Base-by-base conservation (phyloP, 2,797 vertebrate genomes). In the Melanotaenia parkinsoni region DNA sequence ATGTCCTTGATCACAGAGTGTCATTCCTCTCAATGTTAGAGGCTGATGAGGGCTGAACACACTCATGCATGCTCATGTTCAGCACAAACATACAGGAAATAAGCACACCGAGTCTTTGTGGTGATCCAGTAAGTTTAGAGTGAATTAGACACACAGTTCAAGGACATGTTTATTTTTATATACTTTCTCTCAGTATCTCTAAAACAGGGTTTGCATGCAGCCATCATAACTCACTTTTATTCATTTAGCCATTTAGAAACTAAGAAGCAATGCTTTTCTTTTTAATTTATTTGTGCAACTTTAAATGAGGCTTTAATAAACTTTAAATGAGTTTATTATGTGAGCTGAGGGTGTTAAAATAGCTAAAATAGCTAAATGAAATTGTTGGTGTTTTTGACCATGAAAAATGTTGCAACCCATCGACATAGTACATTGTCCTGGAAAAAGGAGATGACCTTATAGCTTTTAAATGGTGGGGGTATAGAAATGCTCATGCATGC, bases 1-100 rank as follows among this genome's bases (percentile, higher is more conserved):
- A 94, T 95, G 95, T 95, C 94, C 94, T 95, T 95, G 95, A 95
- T 94, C 94, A 95, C 91, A 92, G 86, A 91, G 93, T 95, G 94
- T 94, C 93, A 93, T 94, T 94, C 91, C 92, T 93, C 88, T 94
- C 93, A 94, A 90, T 93, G 92, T 93, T 93, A 92, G 88, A 87
- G 89, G 86, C 89, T 80, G 86, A 88, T 86, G 89, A 89, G 90
- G 88, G 77, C 88, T 87, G 88, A 85, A 82, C 82, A 70, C 58
- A 71, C 82, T 77, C 88, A 81, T 72, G 59, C 73, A 80, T 68
- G 75, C 72, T 76, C 80, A 24, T 79, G 82, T 85, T 75, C 76
- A 80, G 77, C 71, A 69, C 72, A 83, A 75, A 84, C 72, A 77
- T 13, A 71, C 66, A 80, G 72, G 66, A 77, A 88, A 76, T 59